A percentile compares a stretch with the other conserved stretches of the same genome.
These are phyloP conservation scores for Tetragonula clypearis DNA, from an alignment of 1,140 invertebrate species.

Conservation along the genomic window DNA sequence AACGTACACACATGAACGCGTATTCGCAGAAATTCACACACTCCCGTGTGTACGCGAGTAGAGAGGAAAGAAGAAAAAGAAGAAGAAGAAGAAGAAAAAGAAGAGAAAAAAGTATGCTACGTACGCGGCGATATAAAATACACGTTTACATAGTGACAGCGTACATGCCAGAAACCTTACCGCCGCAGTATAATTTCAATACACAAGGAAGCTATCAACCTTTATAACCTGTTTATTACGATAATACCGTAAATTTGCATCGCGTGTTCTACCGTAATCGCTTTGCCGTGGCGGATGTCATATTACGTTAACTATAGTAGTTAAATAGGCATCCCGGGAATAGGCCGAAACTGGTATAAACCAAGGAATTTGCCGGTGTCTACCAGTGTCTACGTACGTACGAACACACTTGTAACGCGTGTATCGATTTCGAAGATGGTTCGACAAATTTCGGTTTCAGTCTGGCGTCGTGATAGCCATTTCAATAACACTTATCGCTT, in stretches of 20 bases:
- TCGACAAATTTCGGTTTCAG: constrained; percentile 58
- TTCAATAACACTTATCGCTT: constrained; percentile 8
- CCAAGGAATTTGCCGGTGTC: constrained; percentile 51
- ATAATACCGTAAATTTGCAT: constrained; percentile 75
- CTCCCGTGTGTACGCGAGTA: neutral
- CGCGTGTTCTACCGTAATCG: constrained; percentile 68
- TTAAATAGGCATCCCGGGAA: constrained; percentile 66
- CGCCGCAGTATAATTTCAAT: constrained; percentile 67
- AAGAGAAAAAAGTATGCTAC: neutral
- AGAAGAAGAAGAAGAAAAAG: too few relatives aligned
- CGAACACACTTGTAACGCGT: neutral
- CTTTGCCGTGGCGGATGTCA: constrained; percentile 65
- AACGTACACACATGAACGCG: neutral
- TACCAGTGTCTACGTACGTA: neutral
- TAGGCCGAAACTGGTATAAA: constrained; percentile 53
- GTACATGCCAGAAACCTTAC: constrained; percentile 47
- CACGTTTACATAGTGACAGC: constrained; percentile 30
- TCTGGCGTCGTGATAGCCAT: constrained; percentile 27
- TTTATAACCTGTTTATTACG: constrained; percentile 77
- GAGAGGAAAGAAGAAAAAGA: too few relatives aligned
- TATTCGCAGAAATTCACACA: neutral
- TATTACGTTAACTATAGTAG: constrained; percentile 68
- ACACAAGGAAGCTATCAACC: constrained; percentile 71
- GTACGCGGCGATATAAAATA: constrained; percentile 23
- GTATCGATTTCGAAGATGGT: constrained; percentile 49